phyloP scores from a whole-genome alignment of 2,888 invertebrate genomes.

The Coremacera marginata region DNA sequence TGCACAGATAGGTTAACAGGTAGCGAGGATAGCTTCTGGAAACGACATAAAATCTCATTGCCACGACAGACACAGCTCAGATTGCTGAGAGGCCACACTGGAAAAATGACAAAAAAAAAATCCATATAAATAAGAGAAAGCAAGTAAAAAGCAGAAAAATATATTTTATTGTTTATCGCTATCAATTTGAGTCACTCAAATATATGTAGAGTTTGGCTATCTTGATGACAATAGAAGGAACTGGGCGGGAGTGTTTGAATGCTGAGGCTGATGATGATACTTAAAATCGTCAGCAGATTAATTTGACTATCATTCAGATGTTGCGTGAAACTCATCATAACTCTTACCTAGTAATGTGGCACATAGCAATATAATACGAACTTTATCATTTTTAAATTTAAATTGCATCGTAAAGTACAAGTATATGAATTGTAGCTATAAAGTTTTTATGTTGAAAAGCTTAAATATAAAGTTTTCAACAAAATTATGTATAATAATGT shows the following conservation, averaged over 20 bases:
- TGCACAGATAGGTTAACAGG: conserved; percentile 65
- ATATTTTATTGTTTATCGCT: not conserved
- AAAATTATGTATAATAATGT: too few relatives aligned
- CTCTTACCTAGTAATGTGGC: not conserved
- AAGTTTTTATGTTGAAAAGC: too few relatives aligned
- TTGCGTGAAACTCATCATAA: not conserved
- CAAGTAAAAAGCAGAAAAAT: not conserved
- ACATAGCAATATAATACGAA: too few relatives aligned
- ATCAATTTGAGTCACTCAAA: too few relatives aligned
- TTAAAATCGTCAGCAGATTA: not conserved
- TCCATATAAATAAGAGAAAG: not conserved
- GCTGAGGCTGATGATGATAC: too few relatives aligned
- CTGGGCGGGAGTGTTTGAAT: too few relatives aligned
- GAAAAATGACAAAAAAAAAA: not conserved
- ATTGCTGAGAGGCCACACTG: conserved; percentile 59
- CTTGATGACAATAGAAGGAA: too few relatives aligned
- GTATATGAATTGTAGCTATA: too few relatives aligned
- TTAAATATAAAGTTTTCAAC: too few relatives aligned
- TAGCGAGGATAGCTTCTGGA: conserved; percentile 64
- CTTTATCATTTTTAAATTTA: too few relatives aligned
- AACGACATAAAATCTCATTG: conserved; percentile 68
- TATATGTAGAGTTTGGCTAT: too few relatives aligned
- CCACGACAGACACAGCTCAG: conserved; percentile 69
- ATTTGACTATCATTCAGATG: conserved; percentile 31
- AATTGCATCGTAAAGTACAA: too few relatives aligned